phyloP scores from a whole-genome alignment of 2,797 vertebrate genomes.

The Sebastes matsubarae region DNA sequence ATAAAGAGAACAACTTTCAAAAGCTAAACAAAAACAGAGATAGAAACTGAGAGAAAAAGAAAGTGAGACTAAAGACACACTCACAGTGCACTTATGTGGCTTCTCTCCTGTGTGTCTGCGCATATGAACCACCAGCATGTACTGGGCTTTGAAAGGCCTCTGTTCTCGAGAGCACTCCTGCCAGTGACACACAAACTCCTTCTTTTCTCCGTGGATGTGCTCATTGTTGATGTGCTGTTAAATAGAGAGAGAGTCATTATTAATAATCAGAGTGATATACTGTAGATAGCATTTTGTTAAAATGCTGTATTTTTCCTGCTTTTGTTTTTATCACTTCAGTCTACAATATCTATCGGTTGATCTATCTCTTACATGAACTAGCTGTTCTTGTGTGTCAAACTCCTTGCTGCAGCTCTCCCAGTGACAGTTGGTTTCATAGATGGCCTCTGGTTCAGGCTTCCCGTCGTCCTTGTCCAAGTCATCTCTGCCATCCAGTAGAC shows the following conservation, averaged over 20 bases:
- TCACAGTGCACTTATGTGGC: slow-evolving; percentile 99
- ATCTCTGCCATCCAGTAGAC: slow-evolving; percentile 91
- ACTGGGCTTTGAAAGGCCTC: slow-evolving; percentile 98
- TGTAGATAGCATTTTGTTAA: background rate
- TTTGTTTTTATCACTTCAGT: background rate
- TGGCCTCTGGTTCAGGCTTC: slow-evolving; percentile 90
- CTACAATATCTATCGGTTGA: background rate
- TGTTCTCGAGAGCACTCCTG: slow-evolving; percentile 94
- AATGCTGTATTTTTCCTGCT: background rate
- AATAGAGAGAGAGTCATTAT: background rate
- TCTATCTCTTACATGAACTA: slow-evolving; percentile 91
- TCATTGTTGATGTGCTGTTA: slow-evolving; percentile 98
- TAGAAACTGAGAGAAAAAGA: background rate
- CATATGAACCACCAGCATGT: slow-evolving; percentile 99
- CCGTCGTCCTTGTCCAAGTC: slow-evolving; percentile 96
- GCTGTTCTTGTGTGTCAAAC: slow-evolving; percentile 97
- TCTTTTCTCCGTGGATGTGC: slow-evolving; percentile 98
- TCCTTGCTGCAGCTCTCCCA: slow-evolving; percentile 98
- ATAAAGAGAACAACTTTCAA: slow-evolving; percentile 52
- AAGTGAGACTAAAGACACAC: slow-evolving; percentile 14
- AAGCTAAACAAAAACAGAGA: background rate
- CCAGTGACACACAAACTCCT: slow-evolving; percentile 99
- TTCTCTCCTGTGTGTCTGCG: slow-evolving; percentile 97
- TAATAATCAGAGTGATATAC: background rate
- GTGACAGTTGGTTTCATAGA: slow-evolving; percentile 97